These are phyloP conservation scores for Corythaixoides concolor DNA, from an alignment of 2,113 vertebrate genomes.

Conservation along the genomic window DNA sequence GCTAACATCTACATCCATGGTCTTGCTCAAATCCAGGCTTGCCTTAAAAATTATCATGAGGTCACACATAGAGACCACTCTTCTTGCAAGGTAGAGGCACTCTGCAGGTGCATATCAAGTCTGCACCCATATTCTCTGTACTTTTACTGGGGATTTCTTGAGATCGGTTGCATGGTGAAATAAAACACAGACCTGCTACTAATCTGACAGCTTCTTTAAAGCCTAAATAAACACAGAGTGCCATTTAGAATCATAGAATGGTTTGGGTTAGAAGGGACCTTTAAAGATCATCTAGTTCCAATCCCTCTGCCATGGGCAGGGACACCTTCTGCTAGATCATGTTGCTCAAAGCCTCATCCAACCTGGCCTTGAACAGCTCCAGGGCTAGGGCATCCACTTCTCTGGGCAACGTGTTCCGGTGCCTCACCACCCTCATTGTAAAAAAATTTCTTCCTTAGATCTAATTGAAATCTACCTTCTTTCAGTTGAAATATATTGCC, in stretches of 20 bases:
- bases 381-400: background rate
- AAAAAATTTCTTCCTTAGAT: too few relatives aligned
- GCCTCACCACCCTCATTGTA: background rate
- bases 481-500: too few relatives aligned
- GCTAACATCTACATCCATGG: background rate
- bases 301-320: fast-evolving
- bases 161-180: background rate
- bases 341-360: too few relatives aligned
- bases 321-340: too few relatives aligned
- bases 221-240: background rate
- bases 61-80: fast-evolving
- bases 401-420: too few relatives aligned
- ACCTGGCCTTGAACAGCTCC: background rate
- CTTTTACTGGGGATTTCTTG: background rate
- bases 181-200: background rate
- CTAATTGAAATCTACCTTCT: too few relatives aligned
- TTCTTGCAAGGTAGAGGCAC: background rate
- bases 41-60: background rate
- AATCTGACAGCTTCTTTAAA: background rate
- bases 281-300: background rate
- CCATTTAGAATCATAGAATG: background rate
- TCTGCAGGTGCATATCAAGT: background rate
- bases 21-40: background rate
- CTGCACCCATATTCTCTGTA: background rate
- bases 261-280: background rate